Evolutionary conservation across 2,797 vertebrate genomes (phyloP), one percentile per base, ranked within the genome.

Genomic region (Antrozous pallidus): DNA sequence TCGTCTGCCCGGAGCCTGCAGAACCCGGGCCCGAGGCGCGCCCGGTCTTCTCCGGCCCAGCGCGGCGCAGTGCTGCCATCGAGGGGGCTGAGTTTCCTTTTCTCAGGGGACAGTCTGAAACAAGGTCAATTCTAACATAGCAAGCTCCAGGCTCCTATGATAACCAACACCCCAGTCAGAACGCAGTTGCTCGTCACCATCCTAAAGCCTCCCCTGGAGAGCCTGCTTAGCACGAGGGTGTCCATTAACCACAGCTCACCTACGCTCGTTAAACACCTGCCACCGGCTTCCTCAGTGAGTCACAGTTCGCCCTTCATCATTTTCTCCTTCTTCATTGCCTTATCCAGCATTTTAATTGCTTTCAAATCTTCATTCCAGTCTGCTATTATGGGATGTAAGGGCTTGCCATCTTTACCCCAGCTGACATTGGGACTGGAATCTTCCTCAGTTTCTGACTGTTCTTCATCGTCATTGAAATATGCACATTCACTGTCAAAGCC

Each of bases 271-370:
- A 77, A 97, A 97, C 96, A 97, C 96, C 97, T 97, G 97, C 97
- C 97, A 97, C 96, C 94, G 96, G 97, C 75, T 95, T 95, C 95
- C 86, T 96, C 51, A 95, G 94, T 85, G 97, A 98, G 98, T 99
- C 99, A 99, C 98, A 99, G 99, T 97, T 99, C 99, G 94, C 99
- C 99, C 96, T 99, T 99, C 99, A 99, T 99, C 98, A 99, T 99
- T 98, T 99, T 99, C 96, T 99, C 99, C 96, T 99, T 99, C 99
- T 99, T 99, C 98, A 99, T 99, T 24, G 8, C 51, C 96, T 99
- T 99, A 96, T 99, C 99, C 99, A 99, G 99, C 98, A 99, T 99
- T 98, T 99, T 98, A 98, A 99, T 99, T 1, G 99, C 99, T 98
- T 99, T 99, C 98, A 99, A 98, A 97, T 99, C 99, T 98, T 99